Evolutionary conservation across 2,113 vertebrate species (phyloP), one percentile per base, ranked within the genome.

Genomic region (Myxocyprinus asiaticus): DNA sequence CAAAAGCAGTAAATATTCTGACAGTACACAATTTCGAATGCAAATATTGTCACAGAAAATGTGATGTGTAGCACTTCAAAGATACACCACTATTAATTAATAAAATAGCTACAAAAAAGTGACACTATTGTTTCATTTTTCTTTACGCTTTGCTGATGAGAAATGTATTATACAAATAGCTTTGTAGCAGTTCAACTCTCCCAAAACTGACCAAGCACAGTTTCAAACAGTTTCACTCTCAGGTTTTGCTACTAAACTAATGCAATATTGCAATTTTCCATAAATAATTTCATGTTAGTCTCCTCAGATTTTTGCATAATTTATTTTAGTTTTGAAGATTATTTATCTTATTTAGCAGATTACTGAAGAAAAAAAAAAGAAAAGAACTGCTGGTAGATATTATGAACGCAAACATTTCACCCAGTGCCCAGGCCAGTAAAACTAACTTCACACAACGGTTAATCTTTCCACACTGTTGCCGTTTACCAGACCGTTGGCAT

Each of bases 401-500:
- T 53, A 10, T 10, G 50, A 53, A 53, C 15, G 17, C 17, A 50
- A 48, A 56, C 11, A 56, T 70, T 69, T 81, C 79, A 55, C 43
- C 53, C 61, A 44, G 80, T 62, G 69, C 71, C 71, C 17, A 17
- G 64, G 6, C 22, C 22, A 33, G 51, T 66, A 15, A 61, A 66
- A 62, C 44, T 56, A 4, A 47, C 75, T 72, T 70, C 67, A 73
- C 81, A 78, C 33, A 73, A 71, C 67, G 56, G 69, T 48, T 72
- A 61, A 65, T 73, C 65, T 55, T 78, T 72, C 75, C 55, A 74
- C 50, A 42, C 70, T 33, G 79, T 22, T 82, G 50, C 17, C 6
- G 53, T 75, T 83, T 80, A 77, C 33, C 77, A 76, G 59, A 45
- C 55, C 1, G 51, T 62, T 70, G 47, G 66, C 71, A 81, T 77